Evolutionary conservation across 2,888 invertebrate genomes (phyloP).

Genomic region (Trissolcus japonicus): DNA sequence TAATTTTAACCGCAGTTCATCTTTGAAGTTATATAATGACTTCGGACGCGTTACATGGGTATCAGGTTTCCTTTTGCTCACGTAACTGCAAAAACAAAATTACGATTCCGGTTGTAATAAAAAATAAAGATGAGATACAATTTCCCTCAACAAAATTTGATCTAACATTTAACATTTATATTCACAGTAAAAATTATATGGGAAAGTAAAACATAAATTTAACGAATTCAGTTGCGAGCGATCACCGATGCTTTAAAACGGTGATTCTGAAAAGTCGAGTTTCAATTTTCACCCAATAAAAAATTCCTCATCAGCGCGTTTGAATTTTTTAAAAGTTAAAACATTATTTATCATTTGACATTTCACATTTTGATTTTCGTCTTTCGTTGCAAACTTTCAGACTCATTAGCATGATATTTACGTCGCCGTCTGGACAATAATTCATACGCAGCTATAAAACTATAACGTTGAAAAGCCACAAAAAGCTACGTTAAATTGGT

Average conservation of each 20-base stretch:
- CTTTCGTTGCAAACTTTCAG: background rate
- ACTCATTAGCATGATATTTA: slow-evolving; percentile 23
- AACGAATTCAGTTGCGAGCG: no score
- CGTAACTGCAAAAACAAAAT: slow-evolving; percentile 19
- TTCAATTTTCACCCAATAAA: no score
- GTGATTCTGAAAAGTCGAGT: no score
- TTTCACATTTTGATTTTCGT: background rate
- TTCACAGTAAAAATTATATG: no score
- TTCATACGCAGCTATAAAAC: slow-evolving; percentile 16
- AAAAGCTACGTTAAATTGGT: slow-evolving; percentile 20
- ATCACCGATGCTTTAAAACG: no score
- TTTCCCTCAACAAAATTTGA: no score
- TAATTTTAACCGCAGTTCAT: slow-evolving; percentile 35
- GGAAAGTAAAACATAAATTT: no score
- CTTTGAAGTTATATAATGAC: slow-evolving; percentile 35
- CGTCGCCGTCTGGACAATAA: slow-evolving; percentile 11
- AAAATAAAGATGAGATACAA: no score
- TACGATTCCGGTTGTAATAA: background rate
- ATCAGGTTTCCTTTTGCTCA: slow-evolving; percentile 15
- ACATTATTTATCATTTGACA: no score
- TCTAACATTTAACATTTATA: no score
- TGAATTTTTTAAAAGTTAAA: no score
- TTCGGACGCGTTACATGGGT: slow-evolving; percentile 27
- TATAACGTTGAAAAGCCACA: slow-evolving; percentile 18
- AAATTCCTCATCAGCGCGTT: no score